Conservation (phyloP, 1,140 invertebrate species). For the Eulimnadia texana region DNA sequence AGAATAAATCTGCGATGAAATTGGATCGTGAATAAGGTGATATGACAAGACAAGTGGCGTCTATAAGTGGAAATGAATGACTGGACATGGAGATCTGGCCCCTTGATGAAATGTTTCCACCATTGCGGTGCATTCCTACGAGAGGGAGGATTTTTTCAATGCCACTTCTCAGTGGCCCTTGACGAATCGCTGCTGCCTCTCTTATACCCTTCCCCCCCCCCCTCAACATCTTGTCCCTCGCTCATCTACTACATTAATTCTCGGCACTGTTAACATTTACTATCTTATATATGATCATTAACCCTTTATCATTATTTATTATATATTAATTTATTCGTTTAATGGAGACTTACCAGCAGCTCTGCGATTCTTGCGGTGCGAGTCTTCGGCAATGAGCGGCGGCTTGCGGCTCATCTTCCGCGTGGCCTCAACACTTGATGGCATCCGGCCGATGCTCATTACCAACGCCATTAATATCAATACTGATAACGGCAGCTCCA, state of each 20-base stretch:
- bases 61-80: not conserved
- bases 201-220: not conserved
- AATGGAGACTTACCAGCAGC: not conserved
- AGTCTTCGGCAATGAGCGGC: conserved; percentile 3
- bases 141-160: not conserved
- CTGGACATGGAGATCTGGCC: not conserved
- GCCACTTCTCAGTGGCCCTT: not conserved
- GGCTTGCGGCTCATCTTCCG: not conserved
- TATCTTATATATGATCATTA: too few species aligned
- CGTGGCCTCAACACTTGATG: not conserved
- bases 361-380: conserved; percentile 1
- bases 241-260: not conserved
- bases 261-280: not conserved
- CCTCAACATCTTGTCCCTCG: not conserved
- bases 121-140: not conserved
- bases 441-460: not conserved
- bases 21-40: too few species aligned
- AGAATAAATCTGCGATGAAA: too few species aligned
- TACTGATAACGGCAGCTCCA: not conserved
- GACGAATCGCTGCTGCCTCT: not conserved
- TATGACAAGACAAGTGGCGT: not conserved
- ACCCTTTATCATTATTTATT: too few species aligned
- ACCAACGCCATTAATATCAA: not conserved
- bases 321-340: not conserved
- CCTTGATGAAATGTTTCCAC: not conserved